Conservation (phyloP, 2,797 vertebrate species). For the Periophthalmus magnuspinnatus region DNA sequence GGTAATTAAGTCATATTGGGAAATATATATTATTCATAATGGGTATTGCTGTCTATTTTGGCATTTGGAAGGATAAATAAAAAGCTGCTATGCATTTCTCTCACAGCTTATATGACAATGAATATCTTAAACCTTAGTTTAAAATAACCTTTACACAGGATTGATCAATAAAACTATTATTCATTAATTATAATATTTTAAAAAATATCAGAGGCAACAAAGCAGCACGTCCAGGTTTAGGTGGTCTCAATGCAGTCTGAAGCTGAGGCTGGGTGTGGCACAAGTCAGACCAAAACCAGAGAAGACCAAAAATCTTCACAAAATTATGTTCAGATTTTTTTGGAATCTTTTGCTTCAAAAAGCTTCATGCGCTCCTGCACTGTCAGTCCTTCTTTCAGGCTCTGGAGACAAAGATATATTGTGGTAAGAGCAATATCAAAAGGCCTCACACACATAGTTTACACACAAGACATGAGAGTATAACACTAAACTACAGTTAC, state of each 20-base stretch:
- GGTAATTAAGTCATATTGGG: conserved; percentile 65
- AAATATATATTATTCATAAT: conserved; percentile 68
- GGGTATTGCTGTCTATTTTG: conserved; percentile 67
- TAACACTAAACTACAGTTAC: neutral
- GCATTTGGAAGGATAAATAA: conserved; percentile 60
- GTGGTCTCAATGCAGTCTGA: conserved; percentile 22
- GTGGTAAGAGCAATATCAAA: neutral
- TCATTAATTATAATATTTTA: conserved; percentile 22
- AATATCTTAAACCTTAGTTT: conserved; percentile 31
- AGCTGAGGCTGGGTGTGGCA: conserved; percentile 20
- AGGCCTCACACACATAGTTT: neutral
- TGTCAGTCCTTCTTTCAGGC: conserved; percentile 97
- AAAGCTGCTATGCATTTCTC: conserved; percentile 51
- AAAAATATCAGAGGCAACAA: conserved; percentile 36
- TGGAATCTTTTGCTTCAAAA: conserved; percentile 95
- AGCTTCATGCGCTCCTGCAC: conserved; percentile 98
- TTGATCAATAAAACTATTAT: conserved; percentile 37
- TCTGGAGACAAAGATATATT: conserved; percentile 73
- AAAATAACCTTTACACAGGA: conserved; percentile 40
- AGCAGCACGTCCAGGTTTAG: conserved; percentile 46
- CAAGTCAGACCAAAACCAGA: conserved; percentile 22
- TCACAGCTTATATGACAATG: conserved; percentile 54
- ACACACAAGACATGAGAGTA: neutral
- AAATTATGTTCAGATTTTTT: conserved; percentile 81
- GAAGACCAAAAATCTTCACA: conserved; percentile 16